Conservation (phyloP, 2,113 vertebrate genomes). For the Proteles cristata region DNA sequence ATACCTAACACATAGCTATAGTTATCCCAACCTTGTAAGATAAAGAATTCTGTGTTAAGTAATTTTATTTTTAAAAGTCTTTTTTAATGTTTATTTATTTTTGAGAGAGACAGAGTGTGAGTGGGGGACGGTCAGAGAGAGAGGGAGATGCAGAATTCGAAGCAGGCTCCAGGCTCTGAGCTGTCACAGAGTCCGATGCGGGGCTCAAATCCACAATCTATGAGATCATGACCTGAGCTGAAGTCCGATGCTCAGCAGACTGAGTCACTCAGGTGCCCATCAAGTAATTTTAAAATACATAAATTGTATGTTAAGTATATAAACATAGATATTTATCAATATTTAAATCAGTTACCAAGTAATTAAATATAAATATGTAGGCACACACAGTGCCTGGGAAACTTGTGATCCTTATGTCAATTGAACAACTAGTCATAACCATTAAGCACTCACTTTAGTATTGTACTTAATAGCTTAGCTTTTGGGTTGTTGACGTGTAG, state of each 20-base stretch:
- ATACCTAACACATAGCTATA: too few species aligned
- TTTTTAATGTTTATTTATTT: too few species aligned
- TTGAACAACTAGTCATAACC: neutral
- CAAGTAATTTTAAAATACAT: neutral
- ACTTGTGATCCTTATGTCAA: neutral
- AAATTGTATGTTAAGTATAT: neutral
- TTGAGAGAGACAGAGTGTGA: too few species aligned
- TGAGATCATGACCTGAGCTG: too few species aligned
- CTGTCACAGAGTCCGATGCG: too few species aligned
- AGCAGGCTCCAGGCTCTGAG: too few species aligned
- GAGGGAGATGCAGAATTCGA: too few species aligned
- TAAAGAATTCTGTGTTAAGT: neutral
- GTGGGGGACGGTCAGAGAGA: too few species aligned
- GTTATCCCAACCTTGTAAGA: neutral
- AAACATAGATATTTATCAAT: neutral
- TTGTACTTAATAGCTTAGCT: neutral
- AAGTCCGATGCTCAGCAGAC: too few species aligned
- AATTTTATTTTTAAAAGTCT: neutral
- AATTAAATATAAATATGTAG: neutral
- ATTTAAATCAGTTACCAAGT: neutral
- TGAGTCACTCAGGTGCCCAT: too few species aligned
- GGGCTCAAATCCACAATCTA: too few species aligned
- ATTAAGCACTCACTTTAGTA: neutral
- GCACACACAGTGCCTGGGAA: neutral
- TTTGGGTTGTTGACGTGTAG: neutral